These are phyloP conservation scores for Cryptotis parvus DNA, from an alignment of 2,113 vertebrate genomes.

Conservation along the genomic window DNA sequence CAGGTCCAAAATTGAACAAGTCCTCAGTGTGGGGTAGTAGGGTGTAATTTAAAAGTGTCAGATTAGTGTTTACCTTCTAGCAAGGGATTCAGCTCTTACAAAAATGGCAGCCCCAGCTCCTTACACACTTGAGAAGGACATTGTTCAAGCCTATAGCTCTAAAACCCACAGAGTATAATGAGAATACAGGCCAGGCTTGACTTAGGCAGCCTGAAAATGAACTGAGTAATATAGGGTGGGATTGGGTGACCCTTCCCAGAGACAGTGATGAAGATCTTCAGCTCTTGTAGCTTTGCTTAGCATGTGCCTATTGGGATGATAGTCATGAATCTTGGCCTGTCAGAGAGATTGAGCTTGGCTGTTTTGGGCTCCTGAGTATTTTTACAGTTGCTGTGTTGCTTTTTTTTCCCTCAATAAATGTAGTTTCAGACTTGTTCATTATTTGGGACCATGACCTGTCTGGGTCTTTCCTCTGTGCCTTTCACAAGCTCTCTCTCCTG, in stretches of 20 bases:
- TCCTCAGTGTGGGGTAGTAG: conserved; percentile 59
- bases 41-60: conserved; percentile 74
- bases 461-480: conserved; percentile 52
- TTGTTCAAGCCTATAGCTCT: conserved; percentile 52
- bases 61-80: conserved; percentile 79
- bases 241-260: background rate
- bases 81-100: conserved; percentile 71
- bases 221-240: background rate
- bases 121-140: conserved; percentile 4
- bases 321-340: conserved; percentile 46
- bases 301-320: background rate
- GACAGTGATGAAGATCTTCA: background rate
- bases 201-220: background rate
- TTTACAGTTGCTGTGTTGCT: conserved; percentile 36
- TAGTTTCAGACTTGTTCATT: conserved; percentile 55
- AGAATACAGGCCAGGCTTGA: background rate
- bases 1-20: conserved; percentile 59
- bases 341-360: conserved; percentile 46
- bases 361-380: conserved; percentile 58
- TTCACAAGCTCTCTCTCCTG: background rate
- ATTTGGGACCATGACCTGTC: conserved; percentile 58
- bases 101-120: conserved; percentile 62
- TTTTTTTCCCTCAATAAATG: conserved; percentile 60
- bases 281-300: conserved; percentile 6
- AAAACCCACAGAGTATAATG: background rate